A percentile compares a stretch with the other conserved stretches of the same genome.
Evolutionary conservation across 2,888 invertebrate genomes (phyloP).

Genomic region (Adelphocoris suturalis): DNA sequence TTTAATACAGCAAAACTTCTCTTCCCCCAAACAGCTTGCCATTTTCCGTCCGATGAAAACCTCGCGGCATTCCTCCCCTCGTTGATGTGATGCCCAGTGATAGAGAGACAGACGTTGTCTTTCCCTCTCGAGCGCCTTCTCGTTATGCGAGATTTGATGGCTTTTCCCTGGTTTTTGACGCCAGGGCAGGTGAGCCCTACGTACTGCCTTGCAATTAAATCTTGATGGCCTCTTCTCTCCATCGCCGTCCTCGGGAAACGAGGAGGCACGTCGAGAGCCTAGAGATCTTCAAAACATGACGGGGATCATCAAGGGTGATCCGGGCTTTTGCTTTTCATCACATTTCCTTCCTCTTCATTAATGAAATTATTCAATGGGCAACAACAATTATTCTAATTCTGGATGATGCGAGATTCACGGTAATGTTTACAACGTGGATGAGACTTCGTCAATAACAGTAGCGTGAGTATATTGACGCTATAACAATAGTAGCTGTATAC

Average conservation of each 20-base stretch:
- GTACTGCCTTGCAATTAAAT: constrained; percentile 52
- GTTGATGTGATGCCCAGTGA: constrained; percentile 12
- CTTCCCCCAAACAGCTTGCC: constrained; percentile 24
- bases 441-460: no score
- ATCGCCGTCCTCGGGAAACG: background rate
- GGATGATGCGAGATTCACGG: no score
- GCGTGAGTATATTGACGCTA: no score
- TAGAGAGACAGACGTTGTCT: constrained; percentile 15
- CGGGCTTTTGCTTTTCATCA: background rate
- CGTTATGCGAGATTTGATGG: constrained; percentile 39
- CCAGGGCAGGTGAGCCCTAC: background rate
- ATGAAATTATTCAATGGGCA: background rate
- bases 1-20: constrained; percentile 18
- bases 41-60: constrained; percentile 32
- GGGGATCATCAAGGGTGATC: background rate
- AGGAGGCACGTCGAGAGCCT: constrained; percentile 22
- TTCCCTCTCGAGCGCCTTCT: background rate
- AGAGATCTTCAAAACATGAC: constrained; percentile 1
- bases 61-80: background rate
- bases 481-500: no score
- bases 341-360: background rate
- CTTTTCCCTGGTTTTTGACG: constrained; percentile 18
- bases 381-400: no score
- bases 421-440: no score
- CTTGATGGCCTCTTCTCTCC: constrained; percentile 38